Base-by-base conservation (phyloP, 2,113 vertebrate genomes). In the Chloropsis hardwickii region DNA sequence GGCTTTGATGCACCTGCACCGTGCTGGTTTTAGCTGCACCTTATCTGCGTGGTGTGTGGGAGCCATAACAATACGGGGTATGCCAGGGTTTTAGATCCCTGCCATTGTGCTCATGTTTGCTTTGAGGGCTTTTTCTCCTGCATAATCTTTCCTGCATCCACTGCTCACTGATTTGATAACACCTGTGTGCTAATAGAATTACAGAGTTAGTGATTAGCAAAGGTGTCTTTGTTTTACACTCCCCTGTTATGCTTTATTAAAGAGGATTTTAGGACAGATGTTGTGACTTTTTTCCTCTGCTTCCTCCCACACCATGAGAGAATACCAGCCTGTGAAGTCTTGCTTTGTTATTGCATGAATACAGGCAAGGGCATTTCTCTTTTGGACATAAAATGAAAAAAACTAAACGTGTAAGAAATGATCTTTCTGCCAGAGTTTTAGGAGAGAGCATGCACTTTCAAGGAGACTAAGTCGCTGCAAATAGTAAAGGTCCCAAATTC, bases 101-200 rank as follows among this genome's bases (percentile, higher is more conserved):
- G 70, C 61, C 80, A 69, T 50, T 88, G 29, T 88, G 65, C 37
- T 78, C 6, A 58, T 84, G 72, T 94, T 89, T 94, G 70, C n/a
- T 87, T 80, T 57, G 56, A 1, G 23, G 1, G 8, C 14, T 40
- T 10, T 62, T 83, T 54, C 79, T 50, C 24, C 66, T 65, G 14
- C n/a, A 27, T 90, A 73, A 90, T 91, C 28, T 44, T 60, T 65
- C 83, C 90, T 88, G 56, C 84, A 64, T 81, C 45, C 39, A 3
- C 39, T 84, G 58, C 70, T 57, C 19, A 5, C 70, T 69, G 57
- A 80, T 85, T 70, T 91, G 79, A 44, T 96, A 86, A 88, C 80
- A 88, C 44, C 71, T 81, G 50, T 85, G 62, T 91, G 90, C 91
- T 85, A 91, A 81, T 5, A 76, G 84, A 95, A 81, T 91, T 94